phyloP scores from a whole-genome alignment of 2,113 vertebrate genomes.

The Hystrix cristata region DNA sequence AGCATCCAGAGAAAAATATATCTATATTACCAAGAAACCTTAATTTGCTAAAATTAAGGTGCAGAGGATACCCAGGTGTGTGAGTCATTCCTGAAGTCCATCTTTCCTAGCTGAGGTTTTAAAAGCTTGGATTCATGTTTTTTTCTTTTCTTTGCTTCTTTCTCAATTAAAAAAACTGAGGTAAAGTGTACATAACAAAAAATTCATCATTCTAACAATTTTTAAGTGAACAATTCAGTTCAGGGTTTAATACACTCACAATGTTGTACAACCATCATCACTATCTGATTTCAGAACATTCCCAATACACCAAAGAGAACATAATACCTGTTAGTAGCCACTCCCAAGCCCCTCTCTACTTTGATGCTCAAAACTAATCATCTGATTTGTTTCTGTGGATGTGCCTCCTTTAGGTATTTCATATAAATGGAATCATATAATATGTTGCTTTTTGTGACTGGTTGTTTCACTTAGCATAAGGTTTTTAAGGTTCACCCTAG shows the following conservation, averaged over 20 bases:
- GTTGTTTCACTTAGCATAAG: not conserved
- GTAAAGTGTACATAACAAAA: conserved; percentile 18
- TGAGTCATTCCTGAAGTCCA: not conserved
- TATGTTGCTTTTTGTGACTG: not conserved
- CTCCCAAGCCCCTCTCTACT: not conserved
- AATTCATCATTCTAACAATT: not conserved
- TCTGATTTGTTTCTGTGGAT: not conserved
- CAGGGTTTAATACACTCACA: not conserved
- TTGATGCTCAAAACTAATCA: not conserved
- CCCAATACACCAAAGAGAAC: not conserved
- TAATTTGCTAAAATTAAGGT: not conserved
- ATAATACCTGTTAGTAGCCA: not conserved
- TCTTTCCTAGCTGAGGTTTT: not conserved
- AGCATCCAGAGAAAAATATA: not conserved
- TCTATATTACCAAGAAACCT: not conserved
- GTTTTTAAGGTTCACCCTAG: not conserved
- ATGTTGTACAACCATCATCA: not conserved
- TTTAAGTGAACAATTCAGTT: not conserved
- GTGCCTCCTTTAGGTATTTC: not conserved
- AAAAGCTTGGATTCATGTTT: not conserved
- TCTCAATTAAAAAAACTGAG: not conserved
- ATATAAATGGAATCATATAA: not conserved
- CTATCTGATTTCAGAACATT: not conserved
- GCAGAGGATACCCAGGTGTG: not conserved
- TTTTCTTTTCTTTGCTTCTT: not conserved